These are phyloP conservation scores for Parnassius orleans DNA, from an alignment of 2,888 invertebrate genomes.

Conservation along the genomic window DNA sequence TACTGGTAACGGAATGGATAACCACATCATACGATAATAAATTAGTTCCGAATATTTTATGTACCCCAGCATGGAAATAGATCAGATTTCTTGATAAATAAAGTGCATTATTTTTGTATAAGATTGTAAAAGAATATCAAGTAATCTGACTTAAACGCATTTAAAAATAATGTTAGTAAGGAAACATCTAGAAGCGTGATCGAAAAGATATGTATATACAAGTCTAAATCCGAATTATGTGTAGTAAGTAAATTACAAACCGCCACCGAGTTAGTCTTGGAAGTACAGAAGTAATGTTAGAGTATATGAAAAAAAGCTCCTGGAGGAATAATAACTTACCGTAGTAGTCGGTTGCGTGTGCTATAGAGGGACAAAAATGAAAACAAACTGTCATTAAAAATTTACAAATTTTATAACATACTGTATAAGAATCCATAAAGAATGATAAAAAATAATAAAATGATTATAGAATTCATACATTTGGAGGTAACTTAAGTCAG, in stretches of 20 bases:
- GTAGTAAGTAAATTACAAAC: slow-evolving; percentile 52
- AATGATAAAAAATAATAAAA: neutral
- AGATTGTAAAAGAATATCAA: slow-evolving; percentile 49
- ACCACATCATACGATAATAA: slow-evolving; percentile 38
- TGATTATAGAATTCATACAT: neutral
- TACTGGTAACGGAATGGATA: slow-evolving; percentile 44
- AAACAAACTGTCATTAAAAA: slow-evolving; percentile 62
- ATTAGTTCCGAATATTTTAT: slow-evolving; percentile 45
- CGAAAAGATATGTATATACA: slow-evolving; percentile 69
- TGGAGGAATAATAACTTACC: slow-evolving; percentile 95
- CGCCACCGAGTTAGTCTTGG: slow-evolving; percentile 42
- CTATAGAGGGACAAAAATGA: slow-evolving; percentile 82
- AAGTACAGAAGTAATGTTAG: slow-evolving; percentile 50
- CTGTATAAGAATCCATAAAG: slow-evolving; percentile 26
- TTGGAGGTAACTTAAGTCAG: slow-evolving; percentile 11
- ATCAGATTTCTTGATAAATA: slow-evolving; percentile 64
- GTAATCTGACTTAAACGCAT: slow-evolving; percentile 61
- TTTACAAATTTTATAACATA: slow-evolving; percentile 30
- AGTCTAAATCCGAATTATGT: slow-evolving; percentile 41
- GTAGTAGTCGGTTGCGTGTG: slow-evolving; percentile 99
- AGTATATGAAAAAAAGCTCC: slow-evolving; percentile 59
- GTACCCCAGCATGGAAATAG: slow-evolving; percentile 43
- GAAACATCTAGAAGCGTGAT: slow-evolving; percentile 76
- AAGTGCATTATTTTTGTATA: too few relatives aligned
- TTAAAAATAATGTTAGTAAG: slow-evolving; percentile 65